Conservation (phyloP, 1,140 invertebrate species). For the Ostrea denselamellosa region DNA sequence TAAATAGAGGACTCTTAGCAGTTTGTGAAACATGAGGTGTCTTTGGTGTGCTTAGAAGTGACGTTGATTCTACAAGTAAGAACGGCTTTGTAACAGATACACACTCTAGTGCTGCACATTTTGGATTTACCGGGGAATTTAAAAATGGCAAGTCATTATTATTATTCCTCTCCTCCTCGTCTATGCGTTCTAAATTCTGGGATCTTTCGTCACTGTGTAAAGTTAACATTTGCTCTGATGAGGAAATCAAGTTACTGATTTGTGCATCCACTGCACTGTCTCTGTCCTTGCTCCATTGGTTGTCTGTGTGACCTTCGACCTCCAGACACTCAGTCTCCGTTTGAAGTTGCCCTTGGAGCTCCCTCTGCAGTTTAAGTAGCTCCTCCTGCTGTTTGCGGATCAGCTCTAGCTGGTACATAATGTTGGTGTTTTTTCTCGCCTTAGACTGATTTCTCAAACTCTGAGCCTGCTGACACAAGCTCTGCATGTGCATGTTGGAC, state of each 20-base stretch:
- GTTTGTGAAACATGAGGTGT: neutral
- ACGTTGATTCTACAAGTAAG: neutral
- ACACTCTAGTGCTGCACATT: neutral
- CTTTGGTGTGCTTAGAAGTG: conserved; percentile 21
- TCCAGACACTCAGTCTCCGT: neutral
- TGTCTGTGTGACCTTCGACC: conserved; percentile 23
- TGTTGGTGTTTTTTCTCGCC: conserved; percentile 38
- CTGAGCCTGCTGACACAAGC: conserved; percentile 32
- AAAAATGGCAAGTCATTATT: conserved; percentile 12
- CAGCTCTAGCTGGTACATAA: conserved; percentile 52
- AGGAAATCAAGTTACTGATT: conserved; percentile 14
- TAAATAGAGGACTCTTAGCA: neutral
- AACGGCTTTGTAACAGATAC: neutral
- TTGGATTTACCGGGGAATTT: neutral
- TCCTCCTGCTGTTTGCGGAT: conserved; percentile 52
- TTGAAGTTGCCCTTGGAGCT: conserved; percentile 48
- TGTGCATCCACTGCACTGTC: neutral
- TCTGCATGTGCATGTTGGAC: conserved; percentile 52
- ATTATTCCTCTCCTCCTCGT: conserved; percentile 6
- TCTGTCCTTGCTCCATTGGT: neutral
- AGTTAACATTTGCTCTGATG: neutral
- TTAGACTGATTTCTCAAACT: conserved; percentile 41
- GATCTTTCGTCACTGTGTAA: neutral
- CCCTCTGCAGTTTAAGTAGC: conserved; percentile 44
- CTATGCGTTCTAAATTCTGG: conserved; percentile 2